Conservation (phyloP, 2,888 invertebrate genomes). For the Euzophera pinguis region DNA sequence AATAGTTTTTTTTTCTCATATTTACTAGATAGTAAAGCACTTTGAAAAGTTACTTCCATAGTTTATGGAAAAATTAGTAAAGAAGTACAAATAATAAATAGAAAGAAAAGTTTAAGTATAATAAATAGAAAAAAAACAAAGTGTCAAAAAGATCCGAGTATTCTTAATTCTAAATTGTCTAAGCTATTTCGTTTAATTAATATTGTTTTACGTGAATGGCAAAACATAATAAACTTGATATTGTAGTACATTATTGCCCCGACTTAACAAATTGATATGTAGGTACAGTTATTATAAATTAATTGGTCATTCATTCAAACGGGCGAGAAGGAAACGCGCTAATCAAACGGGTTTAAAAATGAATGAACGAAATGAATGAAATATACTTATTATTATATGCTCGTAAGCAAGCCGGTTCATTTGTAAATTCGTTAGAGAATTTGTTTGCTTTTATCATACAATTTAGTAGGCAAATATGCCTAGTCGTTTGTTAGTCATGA, state of each 20-base stretch:
- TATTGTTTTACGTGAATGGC: conserved; percentile 20
- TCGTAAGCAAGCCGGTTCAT: conserved; percentile 24
- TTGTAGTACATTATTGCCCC: conserved; percentile 59
- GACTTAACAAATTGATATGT: conserved; percentile 68
- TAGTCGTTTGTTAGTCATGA: too few species aligned
- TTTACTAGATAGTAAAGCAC: conserved; percentile 79
- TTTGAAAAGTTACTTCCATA: conserved; percentile 71
- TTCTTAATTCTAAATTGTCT: conserved; percentile 72
- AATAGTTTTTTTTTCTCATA: conserved; percentile 68
- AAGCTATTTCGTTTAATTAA: conserved; percentile 38
- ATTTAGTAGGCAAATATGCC: too few species aligned
- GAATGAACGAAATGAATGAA: conserved; percentile 22
- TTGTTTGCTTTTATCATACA: background rate
- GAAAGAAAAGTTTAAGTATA: conserved; percentile 17
- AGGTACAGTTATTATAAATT: conserved; percentile 49
- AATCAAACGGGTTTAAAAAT: conserved; percentile 15
- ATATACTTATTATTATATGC: conserved; percentile 35
- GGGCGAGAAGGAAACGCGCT: conserved; percentile 16
- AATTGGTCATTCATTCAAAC: conserved; percentile 37
- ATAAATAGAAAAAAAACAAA: conserved; percentile 18
- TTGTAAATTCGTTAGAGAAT: conserved; percentile 8
- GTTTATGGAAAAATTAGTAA: conserved; percentile 44
- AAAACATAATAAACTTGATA: conserved; percentile 29
- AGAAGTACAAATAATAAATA: conserved; percentile 22
- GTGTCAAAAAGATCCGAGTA: conserved; percentile 23